Base-by-base conservation (phyloP, 1,140 invertebrate genomes). In the Scaptomyza montana region DNA sequence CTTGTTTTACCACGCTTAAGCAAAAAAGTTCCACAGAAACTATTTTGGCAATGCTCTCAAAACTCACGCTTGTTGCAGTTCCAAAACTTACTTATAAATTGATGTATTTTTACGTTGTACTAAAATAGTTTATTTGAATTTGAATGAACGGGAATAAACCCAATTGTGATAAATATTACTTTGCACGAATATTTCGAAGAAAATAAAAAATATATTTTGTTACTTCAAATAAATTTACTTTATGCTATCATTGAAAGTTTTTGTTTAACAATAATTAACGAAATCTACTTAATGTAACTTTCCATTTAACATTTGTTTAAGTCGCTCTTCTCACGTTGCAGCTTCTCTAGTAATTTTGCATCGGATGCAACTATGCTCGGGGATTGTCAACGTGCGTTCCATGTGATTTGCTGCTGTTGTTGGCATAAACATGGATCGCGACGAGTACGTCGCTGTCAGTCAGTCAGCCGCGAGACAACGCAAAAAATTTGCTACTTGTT, bases 391-490 rank as follows among this genome's bases (percentile, higher is more conserved):
- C 51, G 68, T 73, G 70, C 70, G 70, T 73, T 68, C 51, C 64
- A 56, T 55, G 70, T 68, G 70, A 68, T 73, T 73, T 73, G 70
- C 51, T 56, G 70, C 55, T 73, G 70, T 39, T 33, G 45, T 45
- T 61, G 47, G n/a, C 10, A 45, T 16, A 49, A 12, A 47, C 45
- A 33, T 33, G 30, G 30, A 72, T 41, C 13, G 55, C 54, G 28
- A 21, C 12, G 65, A 25, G 21, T 25, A 39, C 13, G 16, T 33
- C 74, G 30, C 7, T 6, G 30, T 33, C 30, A 33, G 73, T 84
- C 81, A 77, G 56, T 65, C 80, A 68, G 60, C 28, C 62, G 65
- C 45, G 4, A 86, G 74, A 80, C 77, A 77, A 77, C 81, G 70
- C 74, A 77, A 76, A 77, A 85, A 78, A 61, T 73, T 61, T 61